A percentile compares a stretch with the other conserved stretches of the same genome.
Conservation (phyloP, 2,888 invertebrate species). For the Monopis laevigella region DNA sequence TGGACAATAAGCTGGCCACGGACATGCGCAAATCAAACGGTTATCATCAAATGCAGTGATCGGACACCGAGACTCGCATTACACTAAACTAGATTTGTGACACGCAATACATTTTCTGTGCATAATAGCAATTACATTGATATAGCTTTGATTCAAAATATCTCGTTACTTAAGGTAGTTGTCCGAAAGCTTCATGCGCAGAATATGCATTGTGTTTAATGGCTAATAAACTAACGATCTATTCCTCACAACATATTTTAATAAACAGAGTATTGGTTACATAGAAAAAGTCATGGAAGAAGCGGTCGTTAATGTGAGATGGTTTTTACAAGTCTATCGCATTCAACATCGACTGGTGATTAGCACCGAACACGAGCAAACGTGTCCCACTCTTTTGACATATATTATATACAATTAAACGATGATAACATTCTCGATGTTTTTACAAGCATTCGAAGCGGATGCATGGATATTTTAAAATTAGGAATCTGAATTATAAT, state of each 20-base stretch:
- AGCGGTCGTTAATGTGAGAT: slow-evolving; percentile 9
- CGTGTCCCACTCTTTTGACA: slow-evolving; percentile 19
- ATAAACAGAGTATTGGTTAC: background rate
- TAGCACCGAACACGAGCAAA: slow-evolving; percentile 23
- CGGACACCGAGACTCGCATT: slow-evolving; percentile 52
- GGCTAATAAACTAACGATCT: slow-evolving; percentile 6
- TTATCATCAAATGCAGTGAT: slow-evolving; percentile 64
- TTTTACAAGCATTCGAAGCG: slow-evolving; percentile 55
- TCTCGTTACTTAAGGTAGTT: no score
- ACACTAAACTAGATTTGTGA: slow-evolving; percentile 58
- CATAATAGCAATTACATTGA: background rate
- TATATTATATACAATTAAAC: slow-evolving; percentile 22
- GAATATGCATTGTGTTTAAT: slow-evolving; percentile 44
- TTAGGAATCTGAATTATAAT: slow-evolving; percentile 17
- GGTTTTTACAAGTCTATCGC: slow-evolving; percentile 28
- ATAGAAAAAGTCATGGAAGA: background rate
- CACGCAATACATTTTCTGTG: slow-evolving; percentile 57
- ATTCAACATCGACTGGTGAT: slow-evolving; percentile 41
- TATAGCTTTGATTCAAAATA: background rate
- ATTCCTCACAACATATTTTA: slow-evolving; percentile 11
- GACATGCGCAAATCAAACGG: slow-evolving; percentile 63
- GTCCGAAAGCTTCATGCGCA: slow-evolving; percentile 24
- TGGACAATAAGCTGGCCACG: slow-evolving; percentile 58
- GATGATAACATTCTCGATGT: slow-evolving; percentile 62
- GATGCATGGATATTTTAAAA: slow-evolving; percentile 34